Conservation (phyloP, 2,888 invertebrate species). For the Punctoribates punctum region DNA sequence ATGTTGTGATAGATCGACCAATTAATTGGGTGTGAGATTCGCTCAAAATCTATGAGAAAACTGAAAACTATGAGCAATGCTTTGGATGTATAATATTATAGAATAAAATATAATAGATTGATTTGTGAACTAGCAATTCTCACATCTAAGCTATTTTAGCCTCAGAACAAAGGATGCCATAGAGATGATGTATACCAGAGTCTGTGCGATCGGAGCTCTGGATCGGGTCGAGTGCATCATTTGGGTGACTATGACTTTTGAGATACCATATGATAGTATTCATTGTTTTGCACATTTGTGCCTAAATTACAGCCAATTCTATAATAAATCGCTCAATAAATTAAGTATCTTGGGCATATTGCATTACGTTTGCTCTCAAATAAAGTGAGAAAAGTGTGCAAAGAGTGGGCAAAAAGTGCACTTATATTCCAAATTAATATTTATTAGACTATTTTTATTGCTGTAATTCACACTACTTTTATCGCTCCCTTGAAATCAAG, state of each 20-base stretch:
- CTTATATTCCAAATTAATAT: slow-evolving; percentile 29
- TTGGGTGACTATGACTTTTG: too few species aligned
- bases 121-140: slow-evolving; percentile 34
- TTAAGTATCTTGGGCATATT: slow-evolving; percentile 33
- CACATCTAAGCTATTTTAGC: neutral
- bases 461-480: slow-evolving; percentile 36
- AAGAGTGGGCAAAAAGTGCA: slow-evolving; percentile 17
- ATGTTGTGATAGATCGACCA: slow-evolving; percentile 33
- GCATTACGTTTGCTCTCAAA: slow-evolving; percentile 28
- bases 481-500: slow-evolving; percentile 35
- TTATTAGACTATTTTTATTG: slow-evolving; percentile 24
- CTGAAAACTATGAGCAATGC: slow-evolving; percentile 10
- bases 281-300: slow-evolving; percentile 34
- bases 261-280: neutral
- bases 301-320: slow-evolving; percentile 16
- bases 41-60: neutral
- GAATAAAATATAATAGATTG: slow-evolving; percentile 26
- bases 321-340: slow-evolving; percentile 36
- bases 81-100: neutral
- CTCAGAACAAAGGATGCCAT: slow-evolving; percentile 27
- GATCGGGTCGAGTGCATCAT: neutral
- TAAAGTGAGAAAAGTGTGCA: slow-evolving; percentile 3
- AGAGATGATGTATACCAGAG: neutral
- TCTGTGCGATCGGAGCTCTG: neutral
- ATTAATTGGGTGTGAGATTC: slow-evolving; percentile 35